These are phyloP conservation scores for Apodemia duryi DNA, from an alignment of 2,888 invertebrate species.

Conservation along the genomic window DNA sequence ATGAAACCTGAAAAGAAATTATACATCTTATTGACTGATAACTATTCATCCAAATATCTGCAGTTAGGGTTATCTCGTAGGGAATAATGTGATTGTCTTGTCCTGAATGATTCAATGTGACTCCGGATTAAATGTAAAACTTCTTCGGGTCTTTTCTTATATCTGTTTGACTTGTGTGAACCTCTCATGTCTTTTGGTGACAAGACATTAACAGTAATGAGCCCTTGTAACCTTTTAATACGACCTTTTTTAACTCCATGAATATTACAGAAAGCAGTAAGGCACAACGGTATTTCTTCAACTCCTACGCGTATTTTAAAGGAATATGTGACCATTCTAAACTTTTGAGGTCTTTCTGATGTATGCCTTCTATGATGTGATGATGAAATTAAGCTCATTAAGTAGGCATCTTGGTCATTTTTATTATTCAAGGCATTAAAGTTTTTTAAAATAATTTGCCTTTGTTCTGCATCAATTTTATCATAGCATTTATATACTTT, in stretches of 20 bases:
- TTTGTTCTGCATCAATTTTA: no score
- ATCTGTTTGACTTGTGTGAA: constrained; percentile 4
- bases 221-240: no score
- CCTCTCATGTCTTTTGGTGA: not conserved
- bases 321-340: no score
- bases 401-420: constrained; percentile 18
- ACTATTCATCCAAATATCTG: constrained; percentile 6
- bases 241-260: no score
- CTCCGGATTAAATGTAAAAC: constrained; percentile 15
- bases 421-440: constrained; percentile 4
- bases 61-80: constrained; percentile 19
- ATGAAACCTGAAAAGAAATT: constrained; percentile 16
- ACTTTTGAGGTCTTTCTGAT: not conserved
- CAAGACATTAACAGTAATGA: not conserved
- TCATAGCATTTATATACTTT: no score
- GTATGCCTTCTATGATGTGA: constrained; percentile 14
- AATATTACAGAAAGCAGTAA: no score
- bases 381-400: constrained; percentile 18
- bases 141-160: constrained; percentile 9
- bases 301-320: no score
- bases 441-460: no score
- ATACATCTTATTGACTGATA: constrained; percentile 19
- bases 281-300: no score
- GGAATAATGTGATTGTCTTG: constrained; percentile 24
- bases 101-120: constrained; percentile 22